These are phyloP conservation scores for Desoria tigrina DNA, from an alignment of 2,888 invertebrate species.

Conservation along the genomic window DNA sequence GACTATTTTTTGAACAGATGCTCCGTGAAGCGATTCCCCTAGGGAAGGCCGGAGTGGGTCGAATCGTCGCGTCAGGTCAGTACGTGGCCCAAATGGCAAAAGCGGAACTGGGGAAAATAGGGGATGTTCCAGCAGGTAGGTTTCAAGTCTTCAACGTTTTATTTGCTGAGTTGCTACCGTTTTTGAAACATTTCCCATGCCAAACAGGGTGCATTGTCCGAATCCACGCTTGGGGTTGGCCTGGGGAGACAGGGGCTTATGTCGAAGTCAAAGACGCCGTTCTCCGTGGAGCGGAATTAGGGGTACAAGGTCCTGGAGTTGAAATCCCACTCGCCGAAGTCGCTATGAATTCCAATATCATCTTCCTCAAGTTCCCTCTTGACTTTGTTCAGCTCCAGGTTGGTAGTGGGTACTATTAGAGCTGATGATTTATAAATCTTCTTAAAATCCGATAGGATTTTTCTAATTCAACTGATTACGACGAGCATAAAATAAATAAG, in stretches of 20 bases:
- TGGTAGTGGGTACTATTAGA: not conserved
- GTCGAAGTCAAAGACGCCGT: slow-evolving; percentile 47
- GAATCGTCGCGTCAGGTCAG: slow-evolving; percentile 47
- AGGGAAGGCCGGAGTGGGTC: slow-evolving; percentile 37
- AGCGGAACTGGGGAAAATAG: slow-evolving; percentile 37
- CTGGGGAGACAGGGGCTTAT: slow-evolving; percentile 42
- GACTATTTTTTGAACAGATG: slow-evolving; percentile 30
- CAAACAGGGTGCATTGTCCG: slow-evolving; percentile 42
- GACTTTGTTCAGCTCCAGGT: slow-evolving; percentile 44
- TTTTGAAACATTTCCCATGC: too few species aligned
- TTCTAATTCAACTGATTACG: too few species aligned
- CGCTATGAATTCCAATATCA: slow-evolving; percentile 41
- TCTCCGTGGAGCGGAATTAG: slow-evolving; percentile 29
- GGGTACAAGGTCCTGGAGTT: slow-evolving; percentile 44
- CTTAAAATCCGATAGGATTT: too few species aligned
- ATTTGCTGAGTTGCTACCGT: too few species aligned
- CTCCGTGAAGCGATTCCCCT: slow-evolving; percentile 37
- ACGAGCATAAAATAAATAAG: too few species aligned
- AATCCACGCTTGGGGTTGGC: slow-evolving; percentile 52
- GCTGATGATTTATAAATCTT: too few species aligned
- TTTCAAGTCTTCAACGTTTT: too few species aligned
- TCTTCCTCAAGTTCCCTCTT: slow-evolving; percentile 38
- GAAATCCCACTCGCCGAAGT: slow-evolving; percentile 47
- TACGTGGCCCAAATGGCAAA: slow-evolving; percentile 46
- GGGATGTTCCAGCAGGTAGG: slow-evolving; percentile 36